Evolutionary conservation across 2,113 vertebrate genomes (phyloP).

Genomic region (Hipposideros armiger): DNA sequence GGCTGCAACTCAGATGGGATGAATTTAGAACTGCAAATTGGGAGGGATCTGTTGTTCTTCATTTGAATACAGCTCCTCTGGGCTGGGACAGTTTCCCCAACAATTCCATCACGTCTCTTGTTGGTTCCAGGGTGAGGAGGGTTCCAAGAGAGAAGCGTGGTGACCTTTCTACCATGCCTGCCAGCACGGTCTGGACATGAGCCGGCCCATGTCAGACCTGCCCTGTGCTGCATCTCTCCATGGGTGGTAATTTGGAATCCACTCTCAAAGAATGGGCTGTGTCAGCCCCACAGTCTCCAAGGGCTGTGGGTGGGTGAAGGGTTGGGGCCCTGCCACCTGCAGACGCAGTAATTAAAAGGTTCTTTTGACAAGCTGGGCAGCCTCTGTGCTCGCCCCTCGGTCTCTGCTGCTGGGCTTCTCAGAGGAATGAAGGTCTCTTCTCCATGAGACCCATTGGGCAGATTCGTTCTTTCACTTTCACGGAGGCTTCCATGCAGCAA

Average conservation of each 20-base stretch:
- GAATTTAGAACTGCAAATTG: slow-evolving; percentile 84
- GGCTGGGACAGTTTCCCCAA: slow-evolving; percentile 78
- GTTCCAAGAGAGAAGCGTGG: neutral
- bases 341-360: slow-evolving; percentile 41
- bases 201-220: slow-evolving; percentile 9
- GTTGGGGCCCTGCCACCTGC: neutral
- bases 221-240: neutral
- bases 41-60: slow-evolving; percentile 85
- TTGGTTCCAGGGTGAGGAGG: slow-evolving; percentile 62
- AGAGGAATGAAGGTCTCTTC: neutral
- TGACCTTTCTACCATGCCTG: neutral
- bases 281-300: neutral
- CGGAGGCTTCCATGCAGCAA: neutral
- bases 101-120: slow-evolving; percentile 62
- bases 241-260: neutral
- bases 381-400: neutral
- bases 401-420: neutral
- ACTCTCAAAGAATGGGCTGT: neutral
- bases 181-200: slow-evolving; percentile 51
- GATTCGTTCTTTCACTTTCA: neutral
- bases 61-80: slow-evolving; percentile 81
- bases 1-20: slow-evolving; percentile 83
- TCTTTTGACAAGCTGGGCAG: neutral
- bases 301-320: neutral
- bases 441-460: neutral